Base-by-base conservation (phyloP, 2,113 vertebrate species). In the Myxocyprinus asiaticus region DNA sequence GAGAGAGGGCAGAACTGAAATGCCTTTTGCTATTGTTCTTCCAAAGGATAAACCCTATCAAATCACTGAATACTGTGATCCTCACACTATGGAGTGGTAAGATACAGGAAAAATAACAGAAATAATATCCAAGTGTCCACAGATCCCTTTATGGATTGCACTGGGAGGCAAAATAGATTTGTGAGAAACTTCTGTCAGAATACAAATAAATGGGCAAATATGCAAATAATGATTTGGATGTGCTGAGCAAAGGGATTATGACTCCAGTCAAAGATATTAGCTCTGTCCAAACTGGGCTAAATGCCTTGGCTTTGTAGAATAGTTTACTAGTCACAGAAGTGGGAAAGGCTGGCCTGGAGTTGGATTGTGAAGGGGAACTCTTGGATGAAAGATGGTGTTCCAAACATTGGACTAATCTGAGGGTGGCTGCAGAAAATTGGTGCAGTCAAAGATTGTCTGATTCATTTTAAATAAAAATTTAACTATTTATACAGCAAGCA, bases 11-110 rank as follows among this genome's bases (percentile, higher is more conserved):
- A 90, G 86, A 89, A 90, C 85, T 81, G 81, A 92, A 90, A 91
- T 86, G 87, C 87, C 90, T 92, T 89, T 82, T 86, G 87, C 90
- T 88, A 92, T 93, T 94, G 91, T 92, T 91, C 90, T 87, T 87
- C 55, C 88, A 92, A 93, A 93, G 93, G 91, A 92, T 91, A 94
- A 89, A 90, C 68, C 86, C 90, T 89, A 91, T 94, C 89, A 85
- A 92, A 89, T 92, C 87, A 91, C 82, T 85, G 86, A 91, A 91
- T 87, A 89, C 81, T 78, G 17, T 47, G 79, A 85, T 63, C 56
- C 75, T 51, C 6, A 22, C 44, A 48, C 44, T 43, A 44, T 14
- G 11, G 62, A 56, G 51, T 44, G 33, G 58, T 17, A 75, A 62
- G 44, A 44, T 61, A 74, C 67, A 81, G 88, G 81, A 77, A 67